Conservation (phyloP, 2,888 invertebrate genomes). For the Phaonia tiefii region DNA sequence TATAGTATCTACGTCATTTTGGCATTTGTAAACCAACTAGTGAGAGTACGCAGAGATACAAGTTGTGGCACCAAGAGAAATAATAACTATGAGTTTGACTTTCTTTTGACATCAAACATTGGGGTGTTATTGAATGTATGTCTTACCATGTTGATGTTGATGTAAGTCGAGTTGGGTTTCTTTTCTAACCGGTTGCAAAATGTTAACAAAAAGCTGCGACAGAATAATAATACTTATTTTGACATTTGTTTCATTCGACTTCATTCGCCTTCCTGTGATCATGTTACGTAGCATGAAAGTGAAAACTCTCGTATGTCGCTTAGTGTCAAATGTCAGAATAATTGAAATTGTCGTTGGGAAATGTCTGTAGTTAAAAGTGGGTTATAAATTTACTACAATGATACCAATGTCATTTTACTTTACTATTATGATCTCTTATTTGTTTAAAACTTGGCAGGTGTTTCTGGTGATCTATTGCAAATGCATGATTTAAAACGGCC, state of each 20-base stretch:
- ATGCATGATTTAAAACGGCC: no score
- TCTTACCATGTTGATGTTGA: background rate
- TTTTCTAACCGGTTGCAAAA: constrained; percentile 36
- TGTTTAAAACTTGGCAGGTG: constrained; percentile 10
- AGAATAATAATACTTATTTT: constrained; percentile 18
- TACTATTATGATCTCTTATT: constrained; percentile 5
- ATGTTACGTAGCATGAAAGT: constrained; percentile 49
- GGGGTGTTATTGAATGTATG: background rate
- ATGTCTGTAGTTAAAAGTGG: no score
- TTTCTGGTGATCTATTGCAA: background rate
- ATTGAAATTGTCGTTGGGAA: constrained; percentile 35
- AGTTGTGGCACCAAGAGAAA: no score
- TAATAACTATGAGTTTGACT: constrained; percentile 3
- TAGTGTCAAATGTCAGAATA: constrained; percentile 54
- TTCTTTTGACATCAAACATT: constrained; percentile 25
- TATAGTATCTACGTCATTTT: background rate
- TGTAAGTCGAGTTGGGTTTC: constrained; percentile 9
- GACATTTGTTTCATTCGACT: constrained; percentile 17
- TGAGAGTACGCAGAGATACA: no score
- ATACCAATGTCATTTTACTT: background rate
- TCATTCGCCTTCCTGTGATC: constrained; percentile 13
- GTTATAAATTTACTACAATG: no score
- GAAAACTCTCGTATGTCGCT: constrained; percentile 54
- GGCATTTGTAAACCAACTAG: no score
- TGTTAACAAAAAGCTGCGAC: constrained; percentile 4